Conservation (phyloP, 2,113 vertebrate species). For the Myanophis thanlyinensis region DNA sequence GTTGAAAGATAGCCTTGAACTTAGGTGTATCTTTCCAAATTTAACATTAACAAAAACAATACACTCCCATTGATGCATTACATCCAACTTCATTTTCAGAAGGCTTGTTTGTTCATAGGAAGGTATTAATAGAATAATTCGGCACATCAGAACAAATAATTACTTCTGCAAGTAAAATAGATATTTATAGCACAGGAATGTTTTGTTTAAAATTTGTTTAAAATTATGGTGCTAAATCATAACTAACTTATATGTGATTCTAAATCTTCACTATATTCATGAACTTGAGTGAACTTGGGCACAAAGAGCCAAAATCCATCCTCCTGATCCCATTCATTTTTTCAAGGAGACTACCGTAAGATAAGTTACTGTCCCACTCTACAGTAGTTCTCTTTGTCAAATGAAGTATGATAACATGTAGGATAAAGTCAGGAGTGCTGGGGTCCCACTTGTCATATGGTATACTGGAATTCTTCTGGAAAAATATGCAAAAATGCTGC, state of each 20-base stretch:
- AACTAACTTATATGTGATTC: not conserved
- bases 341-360: not conserved
- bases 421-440: not conserved
- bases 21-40: not conserved
- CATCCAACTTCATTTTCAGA: not conserved
- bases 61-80: not conserved
- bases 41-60: not conserved
- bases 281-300: not conserved
- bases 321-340: not conserved
- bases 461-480: not conserved
- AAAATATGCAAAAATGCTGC: not conserved
- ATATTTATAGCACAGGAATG: not conserved
- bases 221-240: not conserved
- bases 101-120: not conserved
- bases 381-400: not conserved
- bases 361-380: not conserved
- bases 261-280: not conserved
- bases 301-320: not conserved
- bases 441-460: not conserved
- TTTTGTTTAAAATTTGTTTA: too few species aligned
- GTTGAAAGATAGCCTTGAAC: not conserved
- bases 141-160: not conserved
- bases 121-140: not conserved
- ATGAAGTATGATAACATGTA: not conserved
- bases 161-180: not conserved